Evolutionary conservation across 2,113 vertebrate species (phyloP), one percentile per base, ranked within the genome.

Genomic region (Nothobranchius furzeri): DNA sequence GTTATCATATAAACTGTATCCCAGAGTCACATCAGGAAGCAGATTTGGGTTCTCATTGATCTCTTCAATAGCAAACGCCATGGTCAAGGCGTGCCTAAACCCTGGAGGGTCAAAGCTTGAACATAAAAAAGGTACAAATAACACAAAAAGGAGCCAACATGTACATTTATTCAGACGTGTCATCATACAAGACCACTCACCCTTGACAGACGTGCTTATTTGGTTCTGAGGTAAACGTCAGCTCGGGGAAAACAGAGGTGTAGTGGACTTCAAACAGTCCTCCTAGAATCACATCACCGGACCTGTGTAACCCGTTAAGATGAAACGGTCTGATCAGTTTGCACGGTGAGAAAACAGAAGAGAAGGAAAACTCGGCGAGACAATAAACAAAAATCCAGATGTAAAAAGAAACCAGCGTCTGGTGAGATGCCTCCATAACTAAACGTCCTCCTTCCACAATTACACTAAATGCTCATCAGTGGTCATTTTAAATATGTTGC

Each of bases 1-100:
- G 62, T 90, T 92, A 54, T 92, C 89, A 73, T 86, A 90, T 11
- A 92, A 67, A 49, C 75, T 78, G 66, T 89, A 92, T 40, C 90
- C 90, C 13, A 92, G 64, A 12, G 81, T 92, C 42, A 89, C 24
- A 48, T 90, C 86, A 13, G 90, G 87, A 2, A 92, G 81, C 57
- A 92, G 64, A n/a, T 79, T 51, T 0, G 70, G 43, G 66, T 87
- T 82, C 35, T n/a, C 84, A 75, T 92, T 92, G 54, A 92, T 91
- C 54, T 91, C 90, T 37, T 88, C 80, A 40, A 91, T 79, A 20
- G 89, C 80, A 77, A 89, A 92, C 37, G 73, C 84, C 88, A 92
- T 88, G 4, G 86, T 85, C 73, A 81, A 81, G 51, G 86, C 89
- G 42, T 82, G 72, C 56, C 86, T 82, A 60, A 92, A 91, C 6